Base-by-base conservation (phyloP, 2,888 invertebrate genomes). In the Lymantria dispar region DNA sequence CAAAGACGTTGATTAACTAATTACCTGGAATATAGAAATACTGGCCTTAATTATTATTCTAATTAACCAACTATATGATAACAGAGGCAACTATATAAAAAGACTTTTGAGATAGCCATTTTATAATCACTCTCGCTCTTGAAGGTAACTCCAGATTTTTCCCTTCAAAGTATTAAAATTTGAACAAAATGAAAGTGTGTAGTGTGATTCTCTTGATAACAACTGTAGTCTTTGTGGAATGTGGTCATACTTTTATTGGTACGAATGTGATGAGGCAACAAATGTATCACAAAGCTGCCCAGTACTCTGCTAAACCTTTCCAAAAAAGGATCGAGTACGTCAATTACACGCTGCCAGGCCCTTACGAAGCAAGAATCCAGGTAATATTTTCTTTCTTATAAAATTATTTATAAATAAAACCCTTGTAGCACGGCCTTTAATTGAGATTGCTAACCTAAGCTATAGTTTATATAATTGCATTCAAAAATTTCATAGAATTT, bases 271-370 rank as follows among this genome's bases (percentile, higher is more conserved):
- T 50, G 1, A 67, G 80, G n/a, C 72, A 74, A 0, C 1, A 76
- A 45, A 65, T 82, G 0, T 78, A 72, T 36, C 80, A 83, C 14
- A 62, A 68, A 3, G 55, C 62, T 7, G 72, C 55, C 0, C 50
- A 76, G 9, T 81, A 68, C 43, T 53, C 61, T 8, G 58, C 82
- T 0, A 67, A 67, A 36, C 31, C 72, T 3, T 78, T 80, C 15
- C 71, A 65, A 36, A 86, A 87, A 55, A 71, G 82, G n/a, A 63
- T 87, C 1, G 85, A 86, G 54, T 71, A 72, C 51, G 80, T 64
- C 44, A 48, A 56, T 3, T 12, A 85, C 36, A 80, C 82, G 0
- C 15, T 54, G 31, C 40, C 60, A 0, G 64, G 58, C 0, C 52
- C 54, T 14, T 2, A 42, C 3, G 70, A 69, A 14, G 68, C 69